Evolutionary conservation across 1,140 invertebrate species (phyloP).

Genomic region (Nebria ingens): DNA sequence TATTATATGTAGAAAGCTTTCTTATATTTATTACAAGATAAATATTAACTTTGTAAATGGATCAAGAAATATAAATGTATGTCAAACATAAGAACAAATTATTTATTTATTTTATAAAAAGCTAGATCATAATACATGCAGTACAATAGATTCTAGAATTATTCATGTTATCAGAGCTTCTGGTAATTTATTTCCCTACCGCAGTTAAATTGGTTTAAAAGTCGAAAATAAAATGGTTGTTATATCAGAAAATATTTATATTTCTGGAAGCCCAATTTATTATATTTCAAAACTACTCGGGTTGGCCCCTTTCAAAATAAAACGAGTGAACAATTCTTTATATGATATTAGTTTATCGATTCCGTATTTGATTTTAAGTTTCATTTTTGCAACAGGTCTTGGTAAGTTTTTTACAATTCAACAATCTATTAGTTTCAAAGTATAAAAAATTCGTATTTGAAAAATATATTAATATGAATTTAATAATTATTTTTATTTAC

Average conservation of each 20-base stretch:
- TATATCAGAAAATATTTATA: background rate
- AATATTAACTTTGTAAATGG: no score
- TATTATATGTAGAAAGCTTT: no score
- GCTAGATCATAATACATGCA: background rate
- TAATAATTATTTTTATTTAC: no score
- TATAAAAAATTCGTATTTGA: no score
- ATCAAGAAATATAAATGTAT: no score
- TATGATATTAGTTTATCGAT: background rate
- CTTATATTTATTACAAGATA: no score
- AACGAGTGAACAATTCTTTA: background rate
- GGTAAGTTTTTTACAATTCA: background rate
- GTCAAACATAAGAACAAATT: no score
- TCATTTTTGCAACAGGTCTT: background rate
- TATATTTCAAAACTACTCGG: background rate
- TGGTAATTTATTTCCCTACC: no score
- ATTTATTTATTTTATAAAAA: no score
- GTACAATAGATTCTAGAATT: background rate
- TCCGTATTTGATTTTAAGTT: background rate
- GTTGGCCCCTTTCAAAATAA: background rate
- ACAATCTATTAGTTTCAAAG: conserved; percentile 12
- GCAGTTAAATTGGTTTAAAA: no score
- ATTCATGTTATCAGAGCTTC: background rate
- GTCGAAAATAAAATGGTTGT: background rate
- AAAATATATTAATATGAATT: no score
- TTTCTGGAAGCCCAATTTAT: background rate